Evolutionary conservation across 1,140 invertebrate genomes (phyloP).

Genomic region (Parasteatoda tepidariorum): DNA sequence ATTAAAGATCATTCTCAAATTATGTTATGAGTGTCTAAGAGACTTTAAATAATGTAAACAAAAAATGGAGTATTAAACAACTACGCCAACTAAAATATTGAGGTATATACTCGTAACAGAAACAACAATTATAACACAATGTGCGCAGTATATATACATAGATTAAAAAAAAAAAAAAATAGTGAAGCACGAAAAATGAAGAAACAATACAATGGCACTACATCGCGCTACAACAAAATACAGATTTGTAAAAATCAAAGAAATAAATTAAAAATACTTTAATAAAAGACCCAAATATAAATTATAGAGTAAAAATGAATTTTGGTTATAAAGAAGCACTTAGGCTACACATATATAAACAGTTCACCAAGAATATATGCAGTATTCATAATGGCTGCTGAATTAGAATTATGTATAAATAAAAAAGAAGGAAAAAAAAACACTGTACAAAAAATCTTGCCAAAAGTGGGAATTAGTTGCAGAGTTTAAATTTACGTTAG

Average conservation of each 20-base stretch:
- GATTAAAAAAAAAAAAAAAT: no score
- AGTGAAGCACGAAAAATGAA: conserved; percentile 26
- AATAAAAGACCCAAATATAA: conserved; percentile 3
- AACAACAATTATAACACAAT: conserved; percentile 33
- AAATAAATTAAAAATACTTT: conserved; percentile 28
- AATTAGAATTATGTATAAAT: no score
- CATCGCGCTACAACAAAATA: conserved; percentile 16
- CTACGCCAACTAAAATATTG: conserved; percentile 6
- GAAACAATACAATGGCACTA: conserved; percentile 52
- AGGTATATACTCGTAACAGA: conserved; percentile 23
- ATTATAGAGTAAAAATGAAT: background rate
- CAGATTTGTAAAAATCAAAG: conserved; percentile 5
- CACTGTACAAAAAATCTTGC: no score
- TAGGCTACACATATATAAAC: conserved; percentile 13
- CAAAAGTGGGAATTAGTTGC: no score
- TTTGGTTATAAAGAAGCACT: conserved; percentile 44
- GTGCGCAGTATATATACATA: conserved; percentile 38
- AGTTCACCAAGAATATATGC: conserved; percentile 11
- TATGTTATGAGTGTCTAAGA: background rate
- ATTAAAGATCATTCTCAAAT: no score
- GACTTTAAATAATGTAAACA: background rate
- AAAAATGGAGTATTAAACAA: background rate
- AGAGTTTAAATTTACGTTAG: no score
- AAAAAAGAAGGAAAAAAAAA: no score
- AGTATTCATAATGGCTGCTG: conserved; percentile 26